Evolutionary conservation across 2,113 vertebrate genomes (phyloP).

Genomic region (Esox niger): DNA sequence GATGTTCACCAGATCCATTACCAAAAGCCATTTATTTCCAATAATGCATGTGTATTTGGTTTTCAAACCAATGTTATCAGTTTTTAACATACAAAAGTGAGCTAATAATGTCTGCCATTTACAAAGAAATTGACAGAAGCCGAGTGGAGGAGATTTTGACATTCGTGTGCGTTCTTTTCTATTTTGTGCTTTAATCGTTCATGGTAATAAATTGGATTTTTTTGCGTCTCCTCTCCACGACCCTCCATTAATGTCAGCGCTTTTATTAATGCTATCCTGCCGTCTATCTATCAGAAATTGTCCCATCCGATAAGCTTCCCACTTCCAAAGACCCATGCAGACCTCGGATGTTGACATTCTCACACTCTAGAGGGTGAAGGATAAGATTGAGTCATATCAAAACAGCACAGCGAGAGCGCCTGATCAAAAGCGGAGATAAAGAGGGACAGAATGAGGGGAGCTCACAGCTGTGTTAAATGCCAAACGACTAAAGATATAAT

Average conservation of each 20-base stretch:
- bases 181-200: conserved; percentile 35
- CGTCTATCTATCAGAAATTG: conserved; percentile 16
- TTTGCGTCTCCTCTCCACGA: conserved; percentile 27
- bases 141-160: neutral
- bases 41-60: conserved; percentile 51
- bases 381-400: conserved; percentile 13
- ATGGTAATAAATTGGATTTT: conserved; percentile 56
- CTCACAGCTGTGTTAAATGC: conserved; percentile 64
- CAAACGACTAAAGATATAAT: conserved; percentile 56
- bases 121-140: neutral
- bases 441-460: conserved; percentile 30
- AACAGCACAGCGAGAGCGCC: conserved; percentile 34
- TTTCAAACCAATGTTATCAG: conserved; percentile 15
- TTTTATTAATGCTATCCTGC: conserved; percentile 6
- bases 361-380: neutral
- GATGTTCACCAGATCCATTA: conserved; percentile 24
- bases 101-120: conserved; percentile 12
- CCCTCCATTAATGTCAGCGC: conserved; percentile 29
- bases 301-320: conserved; percentile 15
- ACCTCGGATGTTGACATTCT: neutral
- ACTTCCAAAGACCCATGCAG: no score
- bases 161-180: conserved; percentile 28
- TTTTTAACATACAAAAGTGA: conserved; percentile 11
- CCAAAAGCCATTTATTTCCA: conserved; percentile 25
- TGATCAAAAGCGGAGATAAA: conserved; percentile 36